Base-by-base conservation (phyloP, 2,113 vertebrate species). In the Limnothrissa miodon region DNA sequence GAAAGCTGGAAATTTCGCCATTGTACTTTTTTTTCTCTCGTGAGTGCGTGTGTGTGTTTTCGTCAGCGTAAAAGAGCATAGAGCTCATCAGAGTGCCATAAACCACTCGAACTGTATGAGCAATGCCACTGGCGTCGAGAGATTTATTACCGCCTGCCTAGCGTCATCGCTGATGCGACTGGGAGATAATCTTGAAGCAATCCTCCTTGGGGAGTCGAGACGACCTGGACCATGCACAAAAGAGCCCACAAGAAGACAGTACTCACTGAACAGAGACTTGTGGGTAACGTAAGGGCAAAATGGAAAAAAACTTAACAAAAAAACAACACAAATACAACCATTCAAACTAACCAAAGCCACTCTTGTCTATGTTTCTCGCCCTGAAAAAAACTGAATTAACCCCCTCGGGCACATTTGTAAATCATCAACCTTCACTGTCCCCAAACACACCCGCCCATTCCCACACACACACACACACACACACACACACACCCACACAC, bases 331-430 rank as follows among this genome's bases (percentile, higher is more conserved):
- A 85, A 85, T n/a, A 84, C 87, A 88, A 88, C 44, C 25, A 74
- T 74, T 74, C 21, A 82, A n/a, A 87, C 86, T 85, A 92, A 88
- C 91, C 85, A 92, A 84, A 79, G 13, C 33, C 1, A 66, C 11
- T 5, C 59, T 66, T 29, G 1, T 5, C 10, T 70, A 29, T 21
- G 90, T 87, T 86, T 53, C 87, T 86, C 90, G 88, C 88, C 91
- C 89, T 15, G 1, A 4, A 74, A 29, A 74, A 74, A 74, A 10
- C 25, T 33, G 25, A 74, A 36, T 87, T 56, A 87, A 84, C 90
- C 90, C 87, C 92, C 87, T 89, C 89, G 79, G 90, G 85, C 66
- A 1, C 29, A 82, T 83, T 81, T 85, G 88, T 94, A 93, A 94
- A 93, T 94, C 92, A 93, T 87, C 29, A 74, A 74, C 66, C 33